These are phyloP conservation scores for Lepus oiostolus DNA, from an alignment of 2,797 vertebrate species.

Conservation along the genomic window DNA sequence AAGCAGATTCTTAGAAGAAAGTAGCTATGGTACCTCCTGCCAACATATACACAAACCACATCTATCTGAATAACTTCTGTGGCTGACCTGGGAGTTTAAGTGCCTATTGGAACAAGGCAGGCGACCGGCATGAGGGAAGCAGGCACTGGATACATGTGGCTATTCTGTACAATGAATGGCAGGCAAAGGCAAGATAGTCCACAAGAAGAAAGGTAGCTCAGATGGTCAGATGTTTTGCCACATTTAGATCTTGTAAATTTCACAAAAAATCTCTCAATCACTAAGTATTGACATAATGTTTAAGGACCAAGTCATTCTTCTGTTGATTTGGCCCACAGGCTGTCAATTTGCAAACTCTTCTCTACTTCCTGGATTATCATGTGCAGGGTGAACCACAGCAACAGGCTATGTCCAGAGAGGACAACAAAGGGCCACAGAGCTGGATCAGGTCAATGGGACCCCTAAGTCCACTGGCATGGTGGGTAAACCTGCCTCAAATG, in stretches of 20 bases:
- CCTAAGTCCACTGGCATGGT: not conserved
- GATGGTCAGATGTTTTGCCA: not conserved
- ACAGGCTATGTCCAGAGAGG: not conserved
- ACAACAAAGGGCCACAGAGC: not conserved
- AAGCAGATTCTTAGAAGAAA: slow-evolving; percentile 15
- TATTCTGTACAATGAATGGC: not conserved
- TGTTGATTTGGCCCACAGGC: not conserved
- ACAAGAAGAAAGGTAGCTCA: not conserved
- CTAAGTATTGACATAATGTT: not conserved
- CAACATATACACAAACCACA: not conserved
- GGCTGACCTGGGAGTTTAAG: not conserved
- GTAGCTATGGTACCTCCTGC: not conserved
- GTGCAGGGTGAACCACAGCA: not conserved
- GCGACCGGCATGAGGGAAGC: not conserved
- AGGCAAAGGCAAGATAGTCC: not conserved
- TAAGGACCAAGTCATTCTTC: not conserved
- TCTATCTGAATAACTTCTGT: not conserved
- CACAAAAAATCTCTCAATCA: not conserved
- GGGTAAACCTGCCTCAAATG: not conserved
- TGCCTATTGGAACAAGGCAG: not conserved
- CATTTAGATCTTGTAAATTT: not conserved
- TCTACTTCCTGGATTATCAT: not conserved
- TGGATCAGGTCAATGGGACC: not conserved
- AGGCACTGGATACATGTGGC: not conserved
- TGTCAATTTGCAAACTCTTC: not conserved